Percentiles rank a stretch among this genome's conserved stretches.
phyloP scores from a whole-genome alignment of 2,888 invertebrate species.

The Sipha maydis region DNA sequence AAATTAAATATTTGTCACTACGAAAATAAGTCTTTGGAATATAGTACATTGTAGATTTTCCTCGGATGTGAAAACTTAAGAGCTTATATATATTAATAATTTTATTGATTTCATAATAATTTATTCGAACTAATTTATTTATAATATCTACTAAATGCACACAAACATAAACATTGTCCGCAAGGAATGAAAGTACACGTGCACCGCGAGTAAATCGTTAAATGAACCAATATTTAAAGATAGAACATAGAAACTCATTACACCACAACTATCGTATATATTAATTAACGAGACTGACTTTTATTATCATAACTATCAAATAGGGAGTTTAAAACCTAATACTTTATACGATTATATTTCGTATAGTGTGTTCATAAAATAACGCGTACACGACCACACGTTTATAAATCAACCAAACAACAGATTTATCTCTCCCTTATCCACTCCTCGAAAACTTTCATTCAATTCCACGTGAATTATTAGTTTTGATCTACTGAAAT shows the following conservation, averaged over 20 bases:
- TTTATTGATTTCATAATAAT: neutral
- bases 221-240: neutral
- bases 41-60: too few species aligned
- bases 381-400: neutral
- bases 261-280: neutral
- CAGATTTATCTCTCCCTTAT: neutral
- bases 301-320: neutral
- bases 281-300: neutral
- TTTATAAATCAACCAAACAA: neutral
- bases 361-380: neutral
- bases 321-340: neutral
- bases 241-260: neutral
- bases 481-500: too few species aligned
- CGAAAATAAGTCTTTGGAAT: too few species aligned
- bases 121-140: neutral
- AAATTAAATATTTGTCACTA: too few species aligned
- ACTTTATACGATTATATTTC: neutral
- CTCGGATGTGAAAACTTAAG: too few species aligned
- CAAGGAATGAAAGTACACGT: neutral
- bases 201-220: neutral
- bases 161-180: neutral
- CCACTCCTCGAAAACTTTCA: neutral
- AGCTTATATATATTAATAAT: neutral
- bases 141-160: neutral
- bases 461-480: too few species aligned